A percentile compares a stretch with the other conserved stretches of the same genome.
phyloP scores from a whole-genome alignment of 2,888 invertebrate genomes.

The Peribatodes rhomboidaria region DNA sequence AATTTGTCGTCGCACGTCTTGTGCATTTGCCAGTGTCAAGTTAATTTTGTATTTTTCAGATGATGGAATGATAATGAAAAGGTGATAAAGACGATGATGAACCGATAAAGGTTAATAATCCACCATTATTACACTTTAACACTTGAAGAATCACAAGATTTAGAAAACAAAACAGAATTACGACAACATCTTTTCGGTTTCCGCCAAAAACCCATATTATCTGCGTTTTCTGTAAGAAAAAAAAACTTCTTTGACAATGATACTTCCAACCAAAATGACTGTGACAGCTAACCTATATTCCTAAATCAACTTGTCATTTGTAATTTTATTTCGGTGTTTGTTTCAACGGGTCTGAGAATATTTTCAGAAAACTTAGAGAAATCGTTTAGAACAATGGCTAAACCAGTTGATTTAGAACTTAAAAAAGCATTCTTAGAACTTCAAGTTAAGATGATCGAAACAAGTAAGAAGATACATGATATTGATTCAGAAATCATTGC shows the following conservation, averaged over 20 bases:
- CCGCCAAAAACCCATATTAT: too few relatives aligned
- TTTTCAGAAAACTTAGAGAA: background rate
- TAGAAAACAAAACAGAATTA: too few relatives aligned
- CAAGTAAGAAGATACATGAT: conserved; percentile 92
- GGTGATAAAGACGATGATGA: too few relatives aligned
- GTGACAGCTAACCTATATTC: conserved; percentile 6
- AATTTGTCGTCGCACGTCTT: too few relatives aligned
- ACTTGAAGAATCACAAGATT: too few relatives aligned
- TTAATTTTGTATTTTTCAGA: too few relatives aligned
- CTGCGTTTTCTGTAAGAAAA: background rate
- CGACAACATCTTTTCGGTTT: too few relatives aligned
- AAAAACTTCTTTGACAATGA: background rate
- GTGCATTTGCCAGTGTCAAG: too few relatives aligned
- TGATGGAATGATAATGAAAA: too few relatives aligned
- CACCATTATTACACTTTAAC: too few relatives aligned
- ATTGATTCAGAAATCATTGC: conserved; percentile 92
- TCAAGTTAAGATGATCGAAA: conserved; percentile 93
- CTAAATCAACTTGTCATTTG: background rate
- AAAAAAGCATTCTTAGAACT: conserved; percentile 93
- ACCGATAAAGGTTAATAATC: too few relatives aligned
- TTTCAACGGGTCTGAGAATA: background rate
- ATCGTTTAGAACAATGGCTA: conserved; percentile 68
- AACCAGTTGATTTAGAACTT: conserved; percentile 86
- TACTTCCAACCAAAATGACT: background rate
- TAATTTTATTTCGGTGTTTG: background rate